These are phyloP conservation scores for Zaprionus obscuricornis DNA, from an alignment of 2,888 invertebrate genomes.

Conservation along the genomic window DNA sequence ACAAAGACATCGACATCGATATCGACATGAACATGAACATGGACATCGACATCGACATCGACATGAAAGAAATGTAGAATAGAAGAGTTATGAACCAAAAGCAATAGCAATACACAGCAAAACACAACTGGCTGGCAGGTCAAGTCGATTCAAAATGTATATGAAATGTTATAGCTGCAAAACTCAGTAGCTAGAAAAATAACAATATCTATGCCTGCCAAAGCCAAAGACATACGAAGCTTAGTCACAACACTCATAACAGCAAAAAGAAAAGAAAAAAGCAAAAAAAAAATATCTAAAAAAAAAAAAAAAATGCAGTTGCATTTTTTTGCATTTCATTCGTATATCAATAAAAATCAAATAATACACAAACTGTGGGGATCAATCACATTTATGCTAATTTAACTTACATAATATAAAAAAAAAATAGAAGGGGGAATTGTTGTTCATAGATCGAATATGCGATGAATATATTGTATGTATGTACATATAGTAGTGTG, in stretches of 20 bases:
- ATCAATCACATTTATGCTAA: constrained; percentile 78
- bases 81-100: constrained; percentile 56
- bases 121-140: too few relatives aligned
- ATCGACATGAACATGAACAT: neutral
- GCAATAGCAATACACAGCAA: constrained; percentile 45
- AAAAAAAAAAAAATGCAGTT: constrained; percentile 55
- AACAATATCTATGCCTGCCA: too few relatives aligned
- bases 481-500: too few relatives aligned
- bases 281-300: constrained; percentile 17
- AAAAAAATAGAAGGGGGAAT: neutral
- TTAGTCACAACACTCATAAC: constrained; percentile 70
- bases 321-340: constrained; percentile 76
- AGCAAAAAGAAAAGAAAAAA: constrained; percentile 22
- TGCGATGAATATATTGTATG: too few relatives aligned
- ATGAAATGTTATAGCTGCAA: neutral
- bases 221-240: constrained; percentile 53
- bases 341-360: constrained; percentile 74
- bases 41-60: too few relatives aligned
- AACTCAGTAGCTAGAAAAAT: too few relatives aligned
- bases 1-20: constrained; percentile 9
- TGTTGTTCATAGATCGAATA: too few relatives aligned
- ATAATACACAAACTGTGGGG: constrained; percentile 67
- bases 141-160: neutral
- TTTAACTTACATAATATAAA: constrained; percentile 69
- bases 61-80: constrained; percentile 2